Percentiles rank a stretch among this genome's conserved stretches.
Evolutionary conservation across 2,797 vertebrate genomes (phyloP).

Genomic region (Tinamus major): DNA sequence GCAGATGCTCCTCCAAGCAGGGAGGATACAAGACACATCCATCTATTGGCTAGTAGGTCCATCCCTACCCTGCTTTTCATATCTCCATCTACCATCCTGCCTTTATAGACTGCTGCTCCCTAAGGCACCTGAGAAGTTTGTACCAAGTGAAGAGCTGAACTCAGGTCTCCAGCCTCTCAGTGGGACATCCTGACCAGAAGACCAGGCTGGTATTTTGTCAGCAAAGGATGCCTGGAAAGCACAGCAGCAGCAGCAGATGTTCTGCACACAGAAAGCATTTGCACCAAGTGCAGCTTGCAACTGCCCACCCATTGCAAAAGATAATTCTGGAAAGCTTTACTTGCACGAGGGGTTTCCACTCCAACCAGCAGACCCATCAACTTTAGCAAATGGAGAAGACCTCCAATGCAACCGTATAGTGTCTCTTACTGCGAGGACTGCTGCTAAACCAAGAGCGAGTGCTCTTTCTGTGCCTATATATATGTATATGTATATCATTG

Average conservation of each 20-base stretch:
- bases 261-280: slow-evolving; percentile 10
- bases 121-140: rapidly evolving
- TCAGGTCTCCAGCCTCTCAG: neutral
- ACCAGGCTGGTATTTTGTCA: neutral
- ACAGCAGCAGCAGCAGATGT: slow-evolving; percentile 55
- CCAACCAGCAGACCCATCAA: neutral
- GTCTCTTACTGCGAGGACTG: neutral
- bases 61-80: neutral
- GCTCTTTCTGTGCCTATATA: neutral
- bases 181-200: neutral
- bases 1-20: neutral
- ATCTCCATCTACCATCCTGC: neutral
- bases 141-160: neutral
- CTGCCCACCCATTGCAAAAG: neutral
- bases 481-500: neutral
- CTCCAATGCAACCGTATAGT: neutral
- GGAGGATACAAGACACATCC: neutral
- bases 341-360: neutral
- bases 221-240: neutral
- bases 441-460: slow-evolving; percentile 10
- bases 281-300: neutral
- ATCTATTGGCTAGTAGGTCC: neutral
- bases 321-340: neutral
- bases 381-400: neutral
- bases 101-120: neutral